These are phyloP conservation scores for Caenorhabditis drosophilae DNA, from an alignment of 2,888 invertebrate species.

Conservation along the genomic window DNA sequence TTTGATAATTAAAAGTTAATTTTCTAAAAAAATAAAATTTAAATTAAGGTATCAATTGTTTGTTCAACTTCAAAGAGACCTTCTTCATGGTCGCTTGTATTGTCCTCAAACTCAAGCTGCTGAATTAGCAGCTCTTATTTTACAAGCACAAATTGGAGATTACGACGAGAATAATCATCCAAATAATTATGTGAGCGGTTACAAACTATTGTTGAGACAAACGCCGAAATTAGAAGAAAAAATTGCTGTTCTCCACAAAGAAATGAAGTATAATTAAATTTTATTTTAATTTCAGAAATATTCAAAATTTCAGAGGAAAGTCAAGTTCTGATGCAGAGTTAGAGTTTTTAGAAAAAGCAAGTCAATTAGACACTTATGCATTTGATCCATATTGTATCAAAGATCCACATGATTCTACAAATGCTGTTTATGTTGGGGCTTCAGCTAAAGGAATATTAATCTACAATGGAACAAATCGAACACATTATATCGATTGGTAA, in stretches of 20 bases:
- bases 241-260: conserved; percentile 88
- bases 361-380: conserved; percentile 91
- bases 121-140: conserved; percentile 59
- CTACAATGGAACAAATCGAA: conserved; percentile 89
- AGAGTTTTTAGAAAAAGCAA: conserved; percentile 87
- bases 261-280: conserved; percentile 74
- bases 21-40: too few relatives aligned
- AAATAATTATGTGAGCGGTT: conserved; percentile 84
- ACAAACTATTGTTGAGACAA: conserved; percentile 89
- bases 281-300: not conserved
- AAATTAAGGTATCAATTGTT: conserved; percentile 82
- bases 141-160: conserved; percentile 86
- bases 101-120: conserved; percentile 76
- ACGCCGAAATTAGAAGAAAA: conserved; percentile 88
- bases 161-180: conserved; percentile 85
- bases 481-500: conserved; percentile 96
- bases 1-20: conserved; percentile 37
- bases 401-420: conserved; percentile 82
- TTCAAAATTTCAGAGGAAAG: conserved; percentile 76
- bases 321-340: conserved; percentile 86
- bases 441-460: conserved; percentile 93
- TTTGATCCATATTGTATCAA: conserved; percentile 97
- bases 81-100: conserved; percentile 90
- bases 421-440: conserved; percentile 89
- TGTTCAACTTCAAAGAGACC: conserved; percentile 88